These are phyloP conservation scores for Eupithecia exiguata DNA, from an alignment of 2,888 invertebrate genomes.

Conservation along the genomic window DNA sequence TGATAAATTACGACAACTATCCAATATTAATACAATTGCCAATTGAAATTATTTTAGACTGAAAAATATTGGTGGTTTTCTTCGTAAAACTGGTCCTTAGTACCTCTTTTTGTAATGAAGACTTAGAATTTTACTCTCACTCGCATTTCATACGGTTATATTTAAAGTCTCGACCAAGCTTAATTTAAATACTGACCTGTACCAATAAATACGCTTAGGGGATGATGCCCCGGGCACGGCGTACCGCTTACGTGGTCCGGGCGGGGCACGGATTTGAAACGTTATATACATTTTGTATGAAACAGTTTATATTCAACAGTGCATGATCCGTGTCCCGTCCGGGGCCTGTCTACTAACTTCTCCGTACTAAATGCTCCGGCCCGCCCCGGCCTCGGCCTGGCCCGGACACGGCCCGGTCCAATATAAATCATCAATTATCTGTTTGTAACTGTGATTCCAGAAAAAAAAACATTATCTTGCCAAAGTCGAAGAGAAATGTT, in stretches of 20 bases:
- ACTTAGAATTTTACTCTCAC: background rate
- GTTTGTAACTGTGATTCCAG: background rate
- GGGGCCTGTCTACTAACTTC: too few relatives aligned
- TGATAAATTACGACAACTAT: background rate
- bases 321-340: too few relatives aligned
- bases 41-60: background rate
- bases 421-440: too few relatives aligned
- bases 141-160: background rate
- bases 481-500: too few relatives aligned
- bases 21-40: background rate
- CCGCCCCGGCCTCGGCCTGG: too few relatives aligned
- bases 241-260: too few relatives aligned
- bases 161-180: slow-evolving; percentile 4
- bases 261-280: too few relatives aligned
- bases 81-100: background rate
- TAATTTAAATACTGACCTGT: slow-evolving; percentile 5
- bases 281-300: too few relatives aligned
- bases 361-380: too few relatives aligned
- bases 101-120: background rate
- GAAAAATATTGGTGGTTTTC: background rate
- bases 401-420: too few relatives aligned
- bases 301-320: too few relatives aligned
- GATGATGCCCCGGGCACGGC: too few relatives aligned
- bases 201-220: slow-evolving; percentile 14
- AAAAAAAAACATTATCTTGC: background rate